Evolutionary conservation across 2,797 vertebrate genomes (phyloP).

Genomic region (Phataginus tricuspis): DNA sequence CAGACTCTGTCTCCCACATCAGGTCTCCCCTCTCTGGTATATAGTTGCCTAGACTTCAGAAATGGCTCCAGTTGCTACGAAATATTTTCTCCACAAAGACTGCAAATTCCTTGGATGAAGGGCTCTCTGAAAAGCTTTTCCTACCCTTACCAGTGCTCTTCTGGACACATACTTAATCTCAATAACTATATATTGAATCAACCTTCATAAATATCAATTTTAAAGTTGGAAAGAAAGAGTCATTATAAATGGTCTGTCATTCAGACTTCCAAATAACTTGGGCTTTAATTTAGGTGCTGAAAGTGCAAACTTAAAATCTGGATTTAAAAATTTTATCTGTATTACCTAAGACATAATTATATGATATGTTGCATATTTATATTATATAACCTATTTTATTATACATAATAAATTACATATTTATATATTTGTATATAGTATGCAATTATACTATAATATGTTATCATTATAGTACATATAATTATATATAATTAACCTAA

Average conservation of each 20-base stretch:
- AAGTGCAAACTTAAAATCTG: neutral
- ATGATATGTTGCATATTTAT: neutral
- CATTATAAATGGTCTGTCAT: neutral
- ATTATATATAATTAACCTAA: neutral
- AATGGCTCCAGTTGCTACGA: neutral
- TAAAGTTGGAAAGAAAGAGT: neutral
- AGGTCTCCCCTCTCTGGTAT: neutral
- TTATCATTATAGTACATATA: neutral
- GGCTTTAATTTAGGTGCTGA: neutral
- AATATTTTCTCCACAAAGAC: neutral
- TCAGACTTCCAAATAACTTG: neutral
- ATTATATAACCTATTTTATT: neutral
- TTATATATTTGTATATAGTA: neutral
- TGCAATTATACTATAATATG: neutral
- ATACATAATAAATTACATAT: too few relatives aligned
- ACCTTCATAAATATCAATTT: neutral
- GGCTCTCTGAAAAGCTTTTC: neutral
- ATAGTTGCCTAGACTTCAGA: neutral
- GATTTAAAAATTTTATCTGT: neutral
- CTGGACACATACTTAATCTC: neutral
- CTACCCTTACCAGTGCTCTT: neutral
- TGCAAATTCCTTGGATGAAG: neutral
- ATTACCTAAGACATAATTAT: neutral
- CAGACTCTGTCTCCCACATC: accelerated
- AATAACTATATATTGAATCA: neutral